phyloP scores from a whole-genome alignment of 2,113 vertebrate species.

The Amphiprion percula region DNA sequence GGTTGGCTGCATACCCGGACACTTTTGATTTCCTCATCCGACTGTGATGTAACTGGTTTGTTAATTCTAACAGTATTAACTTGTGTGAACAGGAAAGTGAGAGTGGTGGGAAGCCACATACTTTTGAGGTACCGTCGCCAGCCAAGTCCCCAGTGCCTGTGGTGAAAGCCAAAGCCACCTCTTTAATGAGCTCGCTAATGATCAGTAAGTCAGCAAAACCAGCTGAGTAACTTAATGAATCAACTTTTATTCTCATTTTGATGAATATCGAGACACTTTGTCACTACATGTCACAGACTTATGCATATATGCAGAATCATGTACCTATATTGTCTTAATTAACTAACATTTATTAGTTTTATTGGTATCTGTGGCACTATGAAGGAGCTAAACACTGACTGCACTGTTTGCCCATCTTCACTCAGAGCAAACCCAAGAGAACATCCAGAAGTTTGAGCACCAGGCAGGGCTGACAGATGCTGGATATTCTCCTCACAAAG shows the following conservation, averaged over 20 bases:
- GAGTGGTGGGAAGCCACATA: slow-evolving; percentile 65
- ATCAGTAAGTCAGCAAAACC: slow-evolving; percentile 88
- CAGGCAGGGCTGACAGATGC: slow-evolving; percentile 93
- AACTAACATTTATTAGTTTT: not conserved
- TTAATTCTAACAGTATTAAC: slow-evolving; percentile 24
- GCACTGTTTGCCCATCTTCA: slow-evolving; percentile 4
- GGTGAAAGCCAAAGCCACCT: slow-evolving; percentile 94
- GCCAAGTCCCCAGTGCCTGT: slow-evolving; percentile 83
- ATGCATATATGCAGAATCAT: not conserved
- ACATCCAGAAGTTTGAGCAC: slow-evolving; percentile 93
- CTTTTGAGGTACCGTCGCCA: slow-evolving; percentile 54
- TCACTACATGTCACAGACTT: slow-evolving; percentile 1
- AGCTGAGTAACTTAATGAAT: not conserved
- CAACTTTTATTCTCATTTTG: not conserved
- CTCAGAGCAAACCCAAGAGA: slow-evolving; percentile 94
- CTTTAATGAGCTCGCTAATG: slow-evolving; percentile 93
- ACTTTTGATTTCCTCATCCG: not conserved
- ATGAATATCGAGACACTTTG: not conserved
- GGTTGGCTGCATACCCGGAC: not conserved
- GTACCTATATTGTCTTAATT: too few relatives aligned
- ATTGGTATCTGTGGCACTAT: not conserved
- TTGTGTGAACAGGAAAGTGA: slow-evolving; percentile 86
- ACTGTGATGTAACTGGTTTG: slow-evolving; percentile 28
- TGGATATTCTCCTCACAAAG: slow-evolving; percentile 93
- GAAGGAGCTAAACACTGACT: not conserved